phyloP scores from a whole-genome alignment of 2,888 invertebrate genomes.

The Tiphia femorata region DNA sequence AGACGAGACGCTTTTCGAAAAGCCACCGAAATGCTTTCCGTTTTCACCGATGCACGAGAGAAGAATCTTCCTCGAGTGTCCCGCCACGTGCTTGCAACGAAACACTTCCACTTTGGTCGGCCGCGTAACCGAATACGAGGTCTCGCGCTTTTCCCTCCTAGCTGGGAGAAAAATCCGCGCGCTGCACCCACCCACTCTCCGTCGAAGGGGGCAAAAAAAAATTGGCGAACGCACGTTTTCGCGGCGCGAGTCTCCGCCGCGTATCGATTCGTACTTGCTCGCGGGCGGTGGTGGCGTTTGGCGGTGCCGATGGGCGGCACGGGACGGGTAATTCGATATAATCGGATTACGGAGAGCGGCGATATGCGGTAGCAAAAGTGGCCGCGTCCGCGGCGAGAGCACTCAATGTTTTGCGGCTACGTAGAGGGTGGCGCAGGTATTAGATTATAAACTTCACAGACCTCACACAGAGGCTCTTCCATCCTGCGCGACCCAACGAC shows the following conservation, averaged over 20 bases:
- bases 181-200: no score
- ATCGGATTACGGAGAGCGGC: constrained; percentile 63
- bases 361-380: constrained; percentile 62
- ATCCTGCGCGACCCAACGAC: constrained; percentile 48
- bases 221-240: constrained; percentile 20
- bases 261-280: constrained; percentile 40
- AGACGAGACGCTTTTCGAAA: no score
- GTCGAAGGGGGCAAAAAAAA: no score
- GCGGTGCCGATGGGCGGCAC: constrained; percentile 43
- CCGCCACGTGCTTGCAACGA: no score
- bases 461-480: constrained; percentile 52
- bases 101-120: no score
- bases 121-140: constrained; percentile 1
- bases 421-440: constrained; percentile 58
- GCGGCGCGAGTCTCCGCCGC: constrained; percentile 18
- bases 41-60: no score
- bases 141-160: no score
- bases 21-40: no score
- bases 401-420: constrained; percentile 62
- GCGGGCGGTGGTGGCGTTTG: constrained; percentile 9
- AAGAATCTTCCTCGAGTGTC: no score
- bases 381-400: constrained; percentile 62
- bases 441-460: constrained; percentile 68
- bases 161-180: no score
- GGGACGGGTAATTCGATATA: constrained; percentile 63